Base-by-base conservation (phyloP, 2,888 invertebrate species). In the Harpalus rubripes region DNA sequence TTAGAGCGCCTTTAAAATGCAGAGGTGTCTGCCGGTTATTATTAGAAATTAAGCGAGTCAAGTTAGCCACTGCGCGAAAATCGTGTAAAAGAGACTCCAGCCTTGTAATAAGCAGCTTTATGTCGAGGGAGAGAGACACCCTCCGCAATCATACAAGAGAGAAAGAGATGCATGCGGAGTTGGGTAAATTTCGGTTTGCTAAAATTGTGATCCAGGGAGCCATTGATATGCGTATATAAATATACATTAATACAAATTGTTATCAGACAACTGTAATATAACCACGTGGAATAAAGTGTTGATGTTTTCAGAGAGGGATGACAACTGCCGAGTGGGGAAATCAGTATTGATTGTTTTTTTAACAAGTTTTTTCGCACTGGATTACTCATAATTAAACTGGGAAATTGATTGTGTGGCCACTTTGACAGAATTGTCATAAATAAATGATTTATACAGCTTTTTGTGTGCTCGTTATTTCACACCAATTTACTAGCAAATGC, bases 181-280 rank as follows among this genome's bases (percentile, higher is more conserved):
- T 85, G 84, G 78, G 84, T 81, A 85, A 81, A 84, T 87, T 87
- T 87, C 86, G 87, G 87, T 88, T 88, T 87, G 87, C 87, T 86
- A 87, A 87, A 89, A 89, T 88, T 88, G 86, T 87, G 87, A 88
- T 87, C 90, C 86, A 86, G 90, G 90, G 90, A 90, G 88, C 89
- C 89, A 90, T 90, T 90, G 90, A 90, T 90, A 90, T 88, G 89
- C 89, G 88, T 88, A 89, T 89, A 89, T 90, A 89, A 90, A 90
- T 90, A 89, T 89, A 89, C 90, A 90, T 90, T 90, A 90, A 90
- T 90, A 90, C 89, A 90, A 90, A 90, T 89, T 89, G 89, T 88
- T 89, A 84, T 84, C 84, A 84, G 84, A 84, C 84, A 78, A 84
- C 85, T 85, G 85, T 84, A 85, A 84, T 81, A 82, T 84, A 84